These are phyloP conservation scores for Triplophysa tibetana DNA, from an alignment of 2,113 vertebrate species.

Conservation along the genomic window DNA sequence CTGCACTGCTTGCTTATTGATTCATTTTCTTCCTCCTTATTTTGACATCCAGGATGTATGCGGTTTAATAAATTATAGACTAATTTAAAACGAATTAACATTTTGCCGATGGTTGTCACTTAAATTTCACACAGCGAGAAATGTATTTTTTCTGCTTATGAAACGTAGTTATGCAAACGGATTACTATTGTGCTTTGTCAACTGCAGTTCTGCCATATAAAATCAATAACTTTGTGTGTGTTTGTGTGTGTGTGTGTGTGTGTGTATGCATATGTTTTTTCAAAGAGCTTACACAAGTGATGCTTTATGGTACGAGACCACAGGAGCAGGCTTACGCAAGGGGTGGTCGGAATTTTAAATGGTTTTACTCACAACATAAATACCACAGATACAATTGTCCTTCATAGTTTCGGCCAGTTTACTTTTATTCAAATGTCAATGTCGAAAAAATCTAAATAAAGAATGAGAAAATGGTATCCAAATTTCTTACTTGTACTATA, in stretches of 20 bases:
- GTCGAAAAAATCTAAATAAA: too few relatives aligned
- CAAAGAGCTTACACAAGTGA: too few relatives aligned
- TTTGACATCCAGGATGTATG: neutral
- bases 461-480: too few relatives aligned
- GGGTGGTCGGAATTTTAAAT: too few relatives aligned
- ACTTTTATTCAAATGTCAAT: too few relatives aligned
- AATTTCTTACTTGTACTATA: too few relatives aligned
- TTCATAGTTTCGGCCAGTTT: too few relatives aligned
- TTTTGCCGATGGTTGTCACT: conserved; percentile 19
- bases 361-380: too few relatives aligned
- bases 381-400: too few relatives aligned
- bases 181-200: neutral
- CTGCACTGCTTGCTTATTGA: neutral
- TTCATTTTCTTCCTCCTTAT: neutral
- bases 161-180: conserved; percentile 14
- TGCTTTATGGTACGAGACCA: too few relatives aligned
- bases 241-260: neutral
- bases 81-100: conserved; percentile 20
- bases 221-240: neutral
- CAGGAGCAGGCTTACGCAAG: too few relatives aligned
- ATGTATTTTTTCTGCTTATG: conserved; percentile 11
- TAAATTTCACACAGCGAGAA: conserved; percentile 33
- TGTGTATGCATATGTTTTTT: neutral
- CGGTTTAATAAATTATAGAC: conserved; percentile 18
- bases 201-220: neutral